phyloP scores from a whole-genome alignment of 2,113 vertebrate genomes.

The Naja naja region DNA sequence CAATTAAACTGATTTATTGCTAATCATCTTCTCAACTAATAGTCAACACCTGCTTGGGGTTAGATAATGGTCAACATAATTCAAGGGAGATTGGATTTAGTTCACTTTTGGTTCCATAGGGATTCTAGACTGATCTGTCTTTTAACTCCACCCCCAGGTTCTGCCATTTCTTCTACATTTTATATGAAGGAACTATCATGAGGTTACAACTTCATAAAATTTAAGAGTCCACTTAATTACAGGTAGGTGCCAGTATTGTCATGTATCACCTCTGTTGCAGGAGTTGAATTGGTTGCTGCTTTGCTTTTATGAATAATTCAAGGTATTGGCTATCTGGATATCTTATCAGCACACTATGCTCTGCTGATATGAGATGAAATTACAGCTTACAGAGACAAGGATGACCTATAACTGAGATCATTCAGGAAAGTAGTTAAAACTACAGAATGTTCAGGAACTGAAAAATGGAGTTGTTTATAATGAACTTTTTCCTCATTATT shows the following conservation, averaged over 20 bases:
- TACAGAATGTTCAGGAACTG: background rate
- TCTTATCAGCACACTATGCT: background rate
- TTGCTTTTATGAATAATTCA: background rate
- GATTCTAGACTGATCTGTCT: background rate
- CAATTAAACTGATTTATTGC: background rate
- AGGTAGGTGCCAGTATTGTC: background rate
- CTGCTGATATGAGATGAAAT: background rate
- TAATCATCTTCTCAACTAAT: background rate
- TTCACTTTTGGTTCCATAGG: background rate
- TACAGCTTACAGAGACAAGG: background rate
- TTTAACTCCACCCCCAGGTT: background rate
- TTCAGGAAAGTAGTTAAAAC: background rate
- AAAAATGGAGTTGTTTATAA: too few relatives aligned
- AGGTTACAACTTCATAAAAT: background rate
- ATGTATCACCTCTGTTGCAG: background rate
- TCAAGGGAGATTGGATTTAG: background rate
- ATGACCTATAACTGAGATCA: background rate
- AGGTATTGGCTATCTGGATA: background rate
- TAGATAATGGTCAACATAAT: background rate
- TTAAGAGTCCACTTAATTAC: background rate
- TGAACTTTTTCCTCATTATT: background rate
- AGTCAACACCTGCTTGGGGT: too few relatives aligned
- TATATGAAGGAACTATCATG: background rate
- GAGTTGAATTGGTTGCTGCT: background rate
- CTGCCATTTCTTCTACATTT: background rate